A percentile compares a stretch with the other conserved stretches of the same genome.
phyloP scores from a whole-genome alignment of 2,797 vertebrate species.

The Cynopterus sphinx region DNA sequence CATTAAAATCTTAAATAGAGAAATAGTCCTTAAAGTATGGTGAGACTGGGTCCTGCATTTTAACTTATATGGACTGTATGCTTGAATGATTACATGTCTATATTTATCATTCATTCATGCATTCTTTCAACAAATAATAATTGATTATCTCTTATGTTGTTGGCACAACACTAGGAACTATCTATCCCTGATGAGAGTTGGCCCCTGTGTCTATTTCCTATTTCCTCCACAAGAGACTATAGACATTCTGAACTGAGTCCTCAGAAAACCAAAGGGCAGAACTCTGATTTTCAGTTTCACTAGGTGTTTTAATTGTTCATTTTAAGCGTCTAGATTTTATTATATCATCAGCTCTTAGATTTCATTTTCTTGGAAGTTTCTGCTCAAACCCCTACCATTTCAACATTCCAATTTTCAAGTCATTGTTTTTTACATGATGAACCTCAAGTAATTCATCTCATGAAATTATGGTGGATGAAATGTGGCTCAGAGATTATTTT shows the following conservation, averaged over 20 bases:
- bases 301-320: slow-evolving; percentile 3
- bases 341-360: neutral
- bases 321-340: slow-evolving; percentile 30
- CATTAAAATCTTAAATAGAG: neutral
- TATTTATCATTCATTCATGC: neutral
- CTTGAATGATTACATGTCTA: neutral
- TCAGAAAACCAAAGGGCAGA: slow-evolving; percentile 24
- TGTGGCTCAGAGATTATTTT: neutral
- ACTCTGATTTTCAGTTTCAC: slow-evolving; percentile 48
- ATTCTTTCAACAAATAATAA: neutral
- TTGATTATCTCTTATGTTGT: neutral
- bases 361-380: neutral
- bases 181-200: neutral
- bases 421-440: neutral
- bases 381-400: neutral
- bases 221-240: neutral
- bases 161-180: neutral
- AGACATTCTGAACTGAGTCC: neutral
- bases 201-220: neutral
- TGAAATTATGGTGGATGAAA: neutral
- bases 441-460: neutral
- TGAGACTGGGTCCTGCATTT: neutral
- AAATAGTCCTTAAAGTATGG: neutral
- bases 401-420: neutral
- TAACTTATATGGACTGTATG: neutral